Base-by-base conservation (phyloP, 2,113 vertebrate species). In the Seriola rivoliana region DNA sequence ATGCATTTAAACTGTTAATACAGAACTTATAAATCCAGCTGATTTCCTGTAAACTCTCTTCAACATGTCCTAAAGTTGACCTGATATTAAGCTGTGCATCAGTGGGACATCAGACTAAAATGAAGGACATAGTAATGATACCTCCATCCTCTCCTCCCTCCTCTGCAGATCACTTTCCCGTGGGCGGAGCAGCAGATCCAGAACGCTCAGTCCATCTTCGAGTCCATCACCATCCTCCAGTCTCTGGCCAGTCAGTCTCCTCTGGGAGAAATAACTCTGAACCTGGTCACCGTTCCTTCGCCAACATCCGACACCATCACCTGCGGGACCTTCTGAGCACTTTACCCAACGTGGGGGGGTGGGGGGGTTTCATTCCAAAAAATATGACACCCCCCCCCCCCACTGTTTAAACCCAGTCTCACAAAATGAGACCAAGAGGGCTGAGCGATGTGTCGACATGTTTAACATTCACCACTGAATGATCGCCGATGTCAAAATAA, bases 251-350 rank as follows among this genome's bases (percentile, higher is more conserved):
- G 78, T 32, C 92, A 95, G 81, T 94, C 93, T 21, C 92, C 93
- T 0, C 84, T 90, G 60, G 93, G 90, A 19, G 95, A 95, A 48
- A 89, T 96, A 19, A 96, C 94, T 0, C 92, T 96, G 54, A 93
- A 90, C 84, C 85, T 96, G 68, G 89, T 95, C 21, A 44, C 87
- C 16, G 80, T 94, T 32, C 57, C 86, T 0, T 9, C 29, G 0
- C 50, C 72, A 4, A 17, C 38, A 3, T 0, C 55, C 0, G 73
- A 88, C 10, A 0, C 3, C 1, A 0, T 5, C 59, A 1, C 4
- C 77, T 81, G 81, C 0, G 72, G 34, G 55, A 36, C 46, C 3
- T 0, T 12, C 23, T 74, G 38, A 71, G 80, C 71, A 5, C 76
- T 42, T 25, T 29, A 11, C 8, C 29, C 17, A 6, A 16, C 13